Conservation (phyloP, 2,113 vertebrate species). For the Syrmaticus mikado region DNA sequence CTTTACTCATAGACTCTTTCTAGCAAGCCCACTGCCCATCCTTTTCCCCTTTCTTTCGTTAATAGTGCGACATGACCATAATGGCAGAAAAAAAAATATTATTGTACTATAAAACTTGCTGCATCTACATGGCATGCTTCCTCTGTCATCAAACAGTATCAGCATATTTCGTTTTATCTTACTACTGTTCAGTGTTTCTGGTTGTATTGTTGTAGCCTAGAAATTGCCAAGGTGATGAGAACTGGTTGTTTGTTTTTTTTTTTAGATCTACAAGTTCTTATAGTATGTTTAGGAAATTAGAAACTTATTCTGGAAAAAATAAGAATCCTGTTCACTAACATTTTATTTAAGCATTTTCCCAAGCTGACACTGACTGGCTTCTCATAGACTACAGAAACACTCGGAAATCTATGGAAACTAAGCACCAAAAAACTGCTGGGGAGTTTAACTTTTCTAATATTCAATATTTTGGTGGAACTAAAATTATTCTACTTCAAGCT, state of each 20-base stretch:
- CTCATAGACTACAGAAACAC: background rate
- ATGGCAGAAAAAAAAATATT: background rate
- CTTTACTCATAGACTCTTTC: background rate
- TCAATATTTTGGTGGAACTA: background rate
- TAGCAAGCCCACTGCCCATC: background rate
- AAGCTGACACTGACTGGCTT: background rate
- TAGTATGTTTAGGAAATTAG: background rate
- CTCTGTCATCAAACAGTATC: background rate
- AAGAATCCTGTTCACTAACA: background rate
- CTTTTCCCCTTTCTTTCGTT: background rate
- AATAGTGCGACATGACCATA: background rate
- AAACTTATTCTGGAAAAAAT: constrained; percentile 2
- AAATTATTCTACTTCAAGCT: background rate
- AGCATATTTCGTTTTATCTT: background rate
- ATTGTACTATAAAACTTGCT: background rate
- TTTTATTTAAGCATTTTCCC: background rate
- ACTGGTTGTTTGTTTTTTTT: background rate
- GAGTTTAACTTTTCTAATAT: background rate
- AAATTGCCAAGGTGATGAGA: background rate
- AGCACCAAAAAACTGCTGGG: background rate
- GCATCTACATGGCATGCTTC: background rate
- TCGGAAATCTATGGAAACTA: background rate
- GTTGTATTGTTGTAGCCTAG: background rate
- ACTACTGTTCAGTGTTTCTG: background rate
- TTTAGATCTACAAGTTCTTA: background rate